phyloP scores from a whole-genome alignment of 2,888 invertebrate genomes.

The Cantharis flavilabris region DNA sequence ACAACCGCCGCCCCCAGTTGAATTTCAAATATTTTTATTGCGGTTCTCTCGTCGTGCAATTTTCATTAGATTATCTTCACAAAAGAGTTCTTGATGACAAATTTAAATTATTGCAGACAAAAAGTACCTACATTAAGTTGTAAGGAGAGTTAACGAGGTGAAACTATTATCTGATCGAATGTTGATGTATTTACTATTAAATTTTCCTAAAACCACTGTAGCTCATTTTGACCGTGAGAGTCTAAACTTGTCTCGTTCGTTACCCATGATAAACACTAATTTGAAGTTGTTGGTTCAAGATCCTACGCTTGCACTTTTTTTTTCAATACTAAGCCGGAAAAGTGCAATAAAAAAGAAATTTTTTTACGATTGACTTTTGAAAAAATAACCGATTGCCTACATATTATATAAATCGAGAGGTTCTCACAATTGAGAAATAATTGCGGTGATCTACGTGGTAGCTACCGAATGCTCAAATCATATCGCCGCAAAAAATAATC shows the following conservation, averaged over 20 bases:
- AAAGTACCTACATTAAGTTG: neutral
- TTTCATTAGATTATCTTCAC: neutral
- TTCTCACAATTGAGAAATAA: constrained; percentile 54
- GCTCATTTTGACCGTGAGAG: neutral
- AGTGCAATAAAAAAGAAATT: neutral
- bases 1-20: neutral
- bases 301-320: neutral
- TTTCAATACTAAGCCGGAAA: neutral
- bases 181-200: neutral
- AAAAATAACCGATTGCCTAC: constrained; percentile 7
- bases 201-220: neutral
- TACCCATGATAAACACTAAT: neutral
- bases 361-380: neutral
- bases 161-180: neutral
- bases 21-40: neutral
- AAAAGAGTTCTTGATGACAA: neutral
- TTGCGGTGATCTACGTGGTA: constrained; percentile 49
- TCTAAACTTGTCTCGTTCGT: neutral
- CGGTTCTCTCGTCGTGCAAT: neutral
- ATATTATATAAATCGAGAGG: constrained; percentile 27
- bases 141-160: neutral
- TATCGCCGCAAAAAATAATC: constrained; percentile 32
- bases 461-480: constrained; percentile 45
- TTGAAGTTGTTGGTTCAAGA: neutral
- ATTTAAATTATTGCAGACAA: neutral